phyloP scores from a whole-genome alignment of 1,140 invertebrate species.

The Harlomillsia oculata region DNA sequence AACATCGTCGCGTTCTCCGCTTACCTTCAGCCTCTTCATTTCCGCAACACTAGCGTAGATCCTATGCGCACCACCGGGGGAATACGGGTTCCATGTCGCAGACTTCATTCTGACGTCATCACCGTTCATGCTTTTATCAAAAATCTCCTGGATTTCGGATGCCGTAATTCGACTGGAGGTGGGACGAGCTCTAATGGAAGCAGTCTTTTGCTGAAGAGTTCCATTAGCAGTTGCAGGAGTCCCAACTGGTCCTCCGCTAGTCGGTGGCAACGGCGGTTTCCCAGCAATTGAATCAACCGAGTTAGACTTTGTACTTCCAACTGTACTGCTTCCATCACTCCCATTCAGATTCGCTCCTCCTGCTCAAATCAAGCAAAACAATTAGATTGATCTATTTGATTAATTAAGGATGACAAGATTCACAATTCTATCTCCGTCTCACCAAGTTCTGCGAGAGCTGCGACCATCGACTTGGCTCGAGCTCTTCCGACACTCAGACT shows the following conservation, averaged over 20 bases:
- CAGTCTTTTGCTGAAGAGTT: constrained; percentile 59
- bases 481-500: constrained; percentile 84
- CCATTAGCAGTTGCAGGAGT: constrained; percentile 11
- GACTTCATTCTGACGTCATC: constrained; percentile 38
- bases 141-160: constrained; percentile 79
- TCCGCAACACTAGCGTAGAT: constrained; percentile 90
- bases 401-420: too few relatives aligned
- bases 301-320: constrained; percentile 41
- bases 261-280: constrained; percentile 34
- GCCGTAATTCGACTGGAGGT: constrained; percentile 76
- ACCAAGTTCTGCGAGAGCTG: constrained; percentile 51
- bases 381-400: too few relatives aligned
- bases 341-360: constrained; percentile 8
- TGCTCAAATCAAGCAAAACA: constrained; percentile 21
- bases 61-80: constrained; percentile 51
- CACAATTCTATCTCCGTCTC: too few relatives aligned
- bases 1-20: too few relatives aligned
- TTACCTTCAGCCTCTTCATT: constrained; percentile 77
- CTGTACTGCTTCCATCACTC: not conserved
- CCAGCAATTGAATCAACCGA: constrained; percentile 61
- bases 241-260: constrained; percentile 3
- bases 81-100: constrained; percentile 36
- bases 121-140: constrained; percentile 53
- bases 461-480: constrained; percentile 79
- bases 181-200: constrained; percentile 71